Evolutionary conservation across 2,888 invertebrate species (phyloP), one percentile per base, ranked within the genome.

Genomic region (Clitarchus hookeri): DNA sequence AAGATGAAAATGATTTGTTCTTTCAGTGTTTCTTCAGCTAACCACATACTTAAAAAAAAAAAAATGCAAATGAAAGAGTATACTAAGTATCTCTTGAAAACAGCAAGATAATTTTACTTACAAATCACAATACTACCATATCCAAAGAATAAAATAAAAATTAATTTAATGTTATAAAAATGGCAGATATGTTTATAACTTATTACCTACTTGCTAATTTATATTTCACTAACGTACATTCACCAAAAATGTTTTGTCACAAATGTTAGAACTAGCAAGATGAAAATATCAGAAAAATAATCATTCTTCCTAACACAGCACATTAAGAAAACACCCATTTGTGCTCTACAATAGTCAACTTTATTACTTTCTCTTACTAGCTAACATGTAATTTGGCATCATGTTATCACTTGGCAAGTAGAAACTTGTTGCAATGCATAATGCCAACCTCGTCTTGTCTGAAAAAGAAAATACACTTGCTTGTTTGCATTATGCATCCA

Each of bases 371-470:
- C 11, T 65, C 65, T 65, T 65, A 65, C 65, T 65, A 65, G 65
- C 65, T 65, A 65, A 65, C 65, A 65, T 65, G 65, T 65, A 65
- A 65, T 65, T 65, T 65, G 65, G 65, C 65, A 65, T 65, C 65
- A 65, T 9, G 65, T 65, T 65, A 65, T 65, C 65, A 65, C 65
- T 65, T 65, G 65, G 53, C 12, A 19, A 53, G 53, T 53, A 53
- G 53, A 53, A 53, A 53, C 19, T 53, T 53, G 53, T 53, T 12
- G 12, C 19, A 53, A 53, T 53, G 19, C 53, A 53, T 53, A 53
- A 12, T 53, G 53, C 53, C 19, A 12, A 16, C 13, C 53, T 4
- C 53, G 6, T 19, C 53, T 16, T 53, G 13, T 19, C 19, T 65
- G n/a, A 19, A 0, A 65, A 65, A 3, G 16, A 65, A 65, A 11